Conservation (phyloP, 2,113 vertebrate genomes). For the Cyanistes caeruleus region DNA sequence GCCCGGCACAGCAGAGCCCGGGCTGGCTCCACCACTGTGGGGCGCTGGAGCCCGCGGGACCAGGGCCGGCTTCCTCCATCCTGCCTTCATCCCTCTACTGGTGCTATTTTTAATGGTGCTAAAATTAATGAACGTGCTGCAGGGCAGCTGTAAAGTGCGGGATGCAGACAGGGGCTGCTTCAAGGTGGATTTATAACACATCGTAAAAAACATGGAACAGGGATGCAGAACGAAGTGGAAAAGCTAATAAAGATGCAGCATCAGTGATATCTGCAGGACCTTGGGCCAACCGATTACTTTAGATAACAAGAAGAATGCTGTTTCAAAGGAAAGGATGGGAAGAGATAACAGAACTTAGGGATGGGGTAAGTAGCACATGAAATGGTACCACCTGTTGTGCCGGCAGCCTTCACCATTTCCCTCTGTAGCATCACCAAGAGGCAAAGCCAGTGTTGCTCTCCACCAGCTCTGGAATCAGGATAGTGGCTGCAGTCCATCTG, state of each 20-base stretch:
- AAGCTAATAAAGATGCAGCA: slow-evolving; percentile 39
- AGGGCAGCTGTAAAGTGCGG: slow-evolving; percentile 5
- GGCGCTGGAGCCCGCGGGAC: not conserved
- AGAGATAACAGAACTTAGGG: not conserved
- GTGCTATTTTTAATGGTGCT: slow-evolving; percentile 9
- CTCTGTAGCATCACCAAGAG: not conserved
- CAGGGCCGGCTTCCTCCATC: fast-evolving
- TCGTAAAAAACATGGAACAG: not conserved
- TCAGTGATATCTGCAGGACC: not conserved
- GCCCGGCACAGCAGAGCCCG: not conserved
- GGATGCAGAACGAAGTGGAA: not conserved
- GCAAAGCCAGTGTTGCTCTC: not conserved
- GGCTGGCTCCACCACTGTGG: not conserved
- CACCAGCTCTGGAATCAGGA: not conserved
- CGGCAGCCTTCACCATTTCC: not conserved
- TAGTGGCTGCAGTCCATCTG: not conserved
- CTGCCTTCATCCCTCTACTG: not conserved
- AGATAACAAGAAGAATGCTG: not conserved
- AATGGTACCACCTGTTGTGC: not conserved
- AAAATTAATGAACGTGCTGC: slow-evolving; percentile 53
- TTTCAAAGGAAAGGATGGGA: not conserved
- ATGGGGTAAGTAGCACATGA: not conserved
- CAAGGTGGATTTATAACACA: slow-evolving; percentile 36
- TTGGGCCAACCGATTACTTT: not conserved
- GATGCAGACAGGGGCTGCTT: slow-evolving; percentile 31